Evolutionary conservation across 2,113 vertebrate species (phyloP).

Genomic region (Mesocricetus auratus): DNA sequence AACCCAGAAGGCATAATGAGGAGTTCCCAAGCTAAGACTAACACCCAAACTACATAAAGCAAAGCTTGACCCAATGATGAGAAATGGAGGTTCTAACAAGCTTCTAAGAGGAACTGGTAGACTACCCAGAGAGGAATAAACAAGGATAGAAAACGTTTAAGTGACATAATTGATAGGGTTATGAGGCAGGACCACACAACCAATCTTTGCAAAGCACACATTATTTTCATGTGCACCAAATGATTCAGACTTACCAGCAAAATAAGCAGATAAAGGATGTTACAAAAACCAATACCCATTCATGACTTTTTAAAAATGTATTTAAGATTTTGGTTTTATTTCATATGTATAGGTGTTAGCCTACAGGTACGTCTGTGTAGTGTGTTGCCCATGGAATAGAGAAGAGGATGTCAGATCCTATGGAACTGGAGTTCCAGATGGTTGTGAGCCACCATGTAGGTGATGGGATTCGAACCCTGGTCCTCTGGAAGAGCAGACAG

Average conservation of each 20-base stretch:
- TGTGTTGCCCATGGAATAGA: neutral
- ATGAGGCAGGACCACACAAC: neutral
- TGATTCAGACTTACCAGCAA: neutral
- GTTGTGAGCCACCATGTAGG: neutral
- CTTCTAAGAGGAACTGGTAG: neutral
- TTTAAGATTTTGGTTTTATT: neutral
- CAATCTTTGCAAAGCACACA: neutral
- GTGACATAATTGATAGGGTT: neutral
- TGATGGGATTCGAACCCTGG: neutral
- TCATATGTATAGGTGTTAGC: neutral
- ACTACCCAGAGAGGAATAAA: conserved; percentile 4
- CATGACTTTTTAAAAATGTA: neutral
- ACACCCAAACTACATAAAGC: neutral
- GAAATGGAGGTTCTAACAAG: neutral
- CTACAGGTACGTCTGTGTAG: too few relatives aligned
- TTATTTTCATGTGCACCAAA: neutral
- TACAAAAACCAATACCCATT: neutral
- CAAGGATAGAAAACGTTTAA: neutral
- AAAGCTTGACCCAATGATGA: neutral
- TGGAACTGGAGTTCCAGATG: neutral
- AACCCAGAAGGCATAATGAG: neutral
- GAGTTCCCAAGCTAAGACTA: neutral
- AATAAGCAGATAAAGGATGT: conserved; percentile 33
- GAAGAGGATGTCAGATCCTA: neutral
- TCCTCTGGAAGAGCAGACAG: neutral